Evolutionary conservation across 2,113 vertebrate genomes (phyloP), one percentile per base, ranked within the genome.

Genomic region (Saccopteryx leptura): DNA sequence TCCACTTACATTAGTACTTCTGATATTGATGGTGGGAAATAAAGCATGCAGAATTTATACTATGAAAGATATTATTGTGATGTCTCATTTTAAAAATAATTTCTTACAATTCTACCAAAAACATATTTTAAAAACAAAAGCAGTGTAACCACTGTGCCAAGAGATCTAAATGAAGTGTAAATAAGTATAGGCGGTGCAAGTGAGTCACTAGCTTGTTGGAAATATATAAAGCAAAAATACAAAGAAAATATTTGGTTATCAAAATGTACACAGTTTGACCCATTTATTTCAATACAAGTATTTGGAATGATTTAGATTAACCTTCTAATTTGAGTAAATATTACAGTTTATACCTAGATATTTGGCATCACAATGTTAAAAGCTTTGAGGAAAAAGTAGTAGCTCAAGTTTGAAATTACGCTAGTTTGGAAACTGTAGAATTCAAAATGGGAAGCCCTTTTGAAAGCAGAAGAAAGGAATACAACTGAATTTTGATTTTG

Each of bases 361-460:
- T 15, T n/a, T 85, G 48, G 14, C 11, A 88, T 13, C 28, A 78
- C 8, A 75, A 31, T 31, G 15, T 76, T 71, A 63, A 87, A 86
- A 61, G 50, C 1, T 33, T 92, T 82, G 19, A 72, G 9, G 33
- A 3, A 4, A 61, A 79, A 91, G 54, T 65, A 58, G 13, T n/a
- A 75, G 18, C 13, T 95, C 71, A 50, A 80, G 80, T 78, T 91
- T 74, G 76, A 8, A 75, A 72, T 79, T 10, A 78, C 72, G 72
- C 23, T 90, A 79, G 71, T 91, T 95, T 58, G 39, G 48, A 93
- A 95, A 56, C 3, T 65, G 4, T 31, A 39, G 7, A 93, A 48
- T 23, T 87, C 15, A 48, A 97, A 93, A 91, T n/a, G 13, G 83
- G 31, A 75, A 31, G 75, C 7, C 9, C 17, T 96, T 90, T 39